phyloP scores from a whole-genome alignment of 2,113 vertebrate genomes.

The Rhipidura dahli region DNA sequence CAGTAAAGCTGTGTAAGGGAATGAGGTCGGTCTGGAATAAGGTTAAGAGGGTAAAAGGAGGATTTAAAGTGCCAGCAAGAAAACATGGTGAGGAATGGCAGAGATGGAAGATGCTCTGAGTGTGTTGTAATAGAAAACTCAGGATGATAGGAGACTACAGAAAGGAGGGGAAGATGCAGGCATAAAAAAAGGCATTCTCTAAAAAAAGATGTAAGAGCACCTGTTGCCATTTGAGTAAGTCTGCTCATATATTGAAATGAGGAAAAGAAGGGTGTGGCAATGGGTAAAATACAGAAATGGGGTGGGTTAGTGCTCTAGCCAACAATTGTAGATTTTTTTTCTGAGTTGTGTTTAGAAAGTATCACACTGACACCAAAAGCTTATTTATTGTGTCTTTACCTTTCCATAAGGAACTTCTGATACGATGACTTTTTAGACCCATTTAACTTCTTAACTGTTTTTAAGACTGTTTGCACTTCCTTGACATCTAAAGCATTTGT shows the following conservation, averaged over 20 bases:
- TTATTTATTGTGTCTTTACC: neutral
- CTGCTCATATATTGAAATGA: neutral
- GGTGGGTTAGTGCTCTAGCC: neutral
- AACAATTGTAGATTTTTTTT: neutral
- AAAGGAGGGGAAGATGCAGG: neutral
- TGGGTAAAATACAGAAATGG: neutral
- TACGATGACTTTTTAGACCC: neutral
- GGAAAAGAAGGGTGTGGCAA: neutral
- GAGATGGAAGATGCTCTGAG: neutral
- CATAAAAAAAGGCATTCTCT: neutral
- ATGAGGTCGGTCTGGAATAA: conserved; percentile 41
- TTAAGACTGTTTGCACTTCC: neutral
- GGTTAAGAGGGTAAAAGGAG: conserved; percentile 48
- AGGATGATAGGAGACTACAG: neutral
- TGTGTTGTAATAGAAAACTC: neutral
- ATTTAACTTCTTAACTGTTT: neutral
- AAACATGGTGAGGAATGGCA: neutral
- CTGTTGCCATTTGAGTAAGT: neutral
- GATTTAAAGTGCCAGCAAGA: neutral
- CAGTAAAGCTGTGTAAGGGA: conserved; percentile 21
- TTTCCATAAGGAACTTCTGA: neutral
- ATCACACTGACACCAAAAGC: neutral
- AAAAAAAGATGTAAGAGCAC: fast-evolving
- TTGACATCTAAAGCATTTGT: neutral
- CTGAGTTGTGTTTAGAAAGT: neutral